These are phyloP conservation scores for Sparus aurata DNA, from an alignment of 2,797 vertebrate genomes.

Conservation along the genomic window DNA sequence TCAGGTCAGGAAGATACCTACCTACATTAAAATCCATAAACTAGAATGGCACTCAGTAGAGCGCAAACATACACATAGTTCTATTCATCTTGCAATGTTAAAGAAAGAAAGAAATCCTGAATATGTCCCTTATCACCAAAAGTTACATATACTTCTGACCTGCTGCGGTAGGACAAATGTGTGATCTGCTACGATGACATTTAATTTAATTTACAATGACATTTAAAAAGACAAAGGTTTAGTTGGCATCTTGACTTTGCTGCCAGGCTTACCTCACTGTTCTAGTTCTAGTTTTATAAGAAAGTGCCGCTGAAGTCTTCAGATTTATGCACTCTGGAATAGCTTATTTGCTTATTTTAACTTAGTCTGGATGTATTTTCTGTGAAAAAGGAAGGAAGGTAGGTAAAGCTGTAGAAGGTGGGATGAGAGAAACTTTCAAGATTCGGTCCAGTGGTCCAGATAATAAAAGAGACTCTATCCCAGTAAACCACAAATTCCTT, in stretches of 20 bases:
- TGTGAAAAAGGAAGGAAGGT: neutral
- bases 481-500: neutral
- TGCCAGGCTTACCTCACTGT: neutral
- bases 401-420: neutral
- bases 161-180: neutral
- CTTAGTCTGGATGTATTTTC: neutral
- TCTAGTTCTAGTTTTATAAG: neutral
- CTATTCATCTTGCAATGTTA: too few relatives aligned
- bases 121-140: too few relatives aligned
- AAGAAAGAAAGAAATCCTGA: too few relatives aligned
- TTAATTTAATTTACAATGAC: neutral
- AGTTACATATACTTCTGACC: neutral
- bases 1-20: neutral
- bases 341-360: neutral
- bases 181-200: neutral
- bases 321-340: neutral
- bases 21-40: neutral
- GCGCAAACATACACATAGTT: too few relatives aligned
- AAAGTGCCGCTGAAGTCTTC: neutral
- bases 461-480: conserved; percentile 3
- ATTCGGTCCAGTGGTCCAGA: neutral
- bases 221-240: neutral
- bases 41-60: too few relatives aligned
- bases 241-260: neutral
- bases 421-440: neutral